phyloP scores from a whole-genome alignment of 2,888 invertebrate species.

The Hylaea fasciaria region DNA sequence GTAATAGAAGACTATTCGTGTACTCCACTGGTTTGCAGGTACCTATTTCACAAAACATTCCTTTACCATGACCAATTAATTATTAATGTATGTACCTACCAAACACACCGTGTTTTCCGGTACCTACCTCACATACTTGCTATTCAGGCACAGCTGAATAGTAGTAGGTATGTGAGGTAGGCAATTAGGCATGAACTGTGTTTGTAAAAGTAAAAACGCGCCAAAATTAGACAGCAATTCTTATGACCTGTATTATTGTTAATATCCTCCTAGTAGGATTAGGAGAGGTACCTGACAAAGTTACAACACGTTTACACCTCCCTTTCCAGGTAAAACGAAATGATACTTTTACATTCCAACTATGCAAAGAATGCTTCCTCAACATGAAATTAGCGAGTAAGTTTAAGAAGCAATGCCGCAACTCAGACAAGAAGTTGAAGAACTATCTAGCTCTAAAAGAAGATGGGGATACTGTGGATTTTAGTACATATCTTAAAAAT shows the following conservation, averaged over 20 bases:
- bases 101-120: not conserved
- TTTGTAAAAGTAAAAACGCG: no score
- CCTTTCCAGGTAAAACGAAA: constrained; percentile 70
- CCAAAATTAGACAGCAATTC: no score
- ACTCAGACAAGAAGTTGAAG: constrained; percentile 70
- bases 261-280: no score
- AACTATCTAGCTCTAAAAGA: constrained; percentile 65
- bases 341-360: constrained; percentile 70
- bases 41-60: constrained; percentile 20
- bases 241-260: no score
- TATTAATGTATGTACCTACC: not conserved
- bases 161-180: no score
- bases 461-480: constrained; percentile 60
- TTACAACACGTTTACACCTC: not conserved
- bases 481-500: constrained; percentile 64
- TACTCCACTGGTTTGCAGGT: constrained; percentile 79
- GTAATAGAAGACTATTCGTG: constrained; percentile 70
- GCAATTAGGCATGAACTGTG: no score
- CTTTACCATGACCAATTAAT: no score
- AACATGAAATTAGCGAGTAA: constrained; percentile 73
- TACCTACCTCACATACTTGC: no score
- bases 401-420: constrained; percentile 77
- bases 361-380: constrained; percentile 74
- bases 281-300: not conserved
- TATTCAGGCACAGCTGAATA: no score